phyloP scores from a whole-genome alignment of 2,113 vertebrate species.

The Colistium nudipinnis region DNA sequence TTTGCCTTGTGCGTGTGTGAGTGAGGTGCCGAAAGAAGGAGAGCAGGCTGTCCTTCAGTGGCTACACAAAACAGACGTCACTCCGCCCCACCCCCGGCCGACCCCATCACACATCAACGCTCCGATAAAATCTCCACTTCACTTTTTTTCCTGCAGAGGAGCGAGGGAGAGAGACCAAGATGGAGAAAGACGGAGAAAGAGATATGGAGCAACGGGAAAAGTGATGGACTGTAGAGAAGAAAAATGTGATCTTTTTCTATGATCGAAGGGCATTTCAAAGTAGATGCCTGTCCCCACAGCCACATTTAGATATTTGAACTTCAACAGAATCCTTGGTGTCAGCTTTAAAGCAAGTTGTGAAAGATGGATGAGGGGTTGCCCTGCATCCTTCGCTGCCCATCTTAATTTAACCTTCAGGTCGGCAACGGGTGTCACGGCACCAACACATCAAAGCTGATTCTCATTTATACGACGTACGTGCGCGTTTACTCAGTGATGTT shows the following conservation, averaged over 20 bases:
- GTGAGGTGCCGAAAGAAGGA: neutral
- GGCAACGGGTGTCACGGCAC: constrained; percentile 32
- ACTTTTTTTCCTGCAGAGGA: constrained; percentile 57
- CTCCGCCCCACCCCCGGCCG: constrained; percentile 50
- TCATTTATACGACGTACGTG: constrained; percentile 41
- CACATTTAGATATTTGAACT: constrained; percentile 1
- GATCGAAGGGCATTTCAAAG: constrained; percentile 1
- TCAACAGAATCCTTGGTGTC: neutral
- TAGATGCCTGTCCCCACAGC: constrained; percentile 8
- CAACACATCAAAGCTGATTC: constrained; percentile 39
- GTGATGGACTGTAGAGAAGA: constrained; percentile 8
- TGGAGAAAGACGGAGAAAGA: constrained; percentile 22
- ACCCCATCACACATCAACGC: constrained; percentile 57
- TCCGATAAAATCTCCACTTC: constrained; percentile 64
- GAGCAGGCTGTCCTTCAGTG: constrained; percentile 48
- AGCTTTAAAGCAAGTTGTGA: neutral
- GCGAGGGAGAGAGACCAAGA: constrained; percentile 40
- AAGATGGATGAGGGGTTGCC: neutral
- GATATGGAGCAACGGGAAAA: constrained; percentile 2
- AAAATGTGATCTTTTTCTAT: neutral
- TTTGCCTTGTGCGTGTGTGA: neutral
- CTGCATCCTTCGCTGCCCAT: constrained; percentile 3
- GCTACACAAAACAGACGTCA: constrained; percentile 51
- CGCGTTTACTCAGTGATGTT: neutral
- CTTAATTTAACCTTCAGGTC: constrained; percentile 33